phyloP scores from a whole-genome alignment of 2,797 vertebrate species.

The Limosa lapponica region DNA sequence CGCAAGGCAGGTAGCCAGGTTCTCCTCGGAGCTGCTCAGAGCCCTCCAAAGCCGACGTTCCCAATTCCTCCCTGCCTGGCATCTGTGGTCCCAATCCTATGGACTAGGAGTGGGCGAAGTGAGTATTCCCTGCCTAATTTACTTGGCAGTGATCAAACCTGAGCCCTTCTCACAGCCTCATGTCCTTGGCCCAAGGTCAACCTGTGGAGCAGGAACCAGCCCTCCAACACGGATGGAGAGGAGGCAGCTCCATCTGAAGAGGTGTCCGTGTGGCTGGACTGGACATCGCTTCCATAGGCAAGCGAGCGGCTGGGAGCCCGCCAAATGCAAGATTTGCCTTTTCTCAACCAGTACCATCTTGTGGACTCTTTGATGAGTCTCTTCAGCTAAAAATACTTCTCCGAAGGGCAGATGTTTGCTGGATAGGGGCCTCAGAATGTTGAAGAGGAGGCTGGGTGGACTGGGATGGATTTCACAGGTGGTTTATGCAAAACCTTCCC shows the following conservation, averaged over 20 bases:
- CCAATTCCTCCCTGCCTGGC: not conserved
- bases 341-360: not conserved
- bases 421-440: not conserved
- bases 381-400: not conserved
- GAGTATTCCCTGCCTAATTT: not conserved
- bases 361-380: not conserved
- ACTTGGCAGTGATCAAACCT: not conserved
- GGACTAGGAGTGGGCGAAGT: not conserved
- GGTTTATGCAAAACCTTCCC: not conserved
- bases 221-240: not conserved
- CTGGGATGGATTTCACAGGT: not conserved
- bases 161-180: not conserved
- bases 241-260: not conserved
- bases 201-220: not conserved
- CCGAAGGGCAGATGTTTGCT: not conserved
- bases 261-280: not conserved
- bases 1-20: not conserved
- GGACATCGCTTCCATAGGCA: not conserved
- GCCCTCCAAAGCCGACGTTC: fast-evolving
- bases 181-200: not conserved
- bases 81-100: not conserved
- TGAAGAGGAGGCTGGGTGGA: not conserved
- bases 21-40: not conserved
- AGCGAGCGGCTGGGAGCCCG: fast-evolving
- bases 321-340: not conserved